phyloP scores from a whole-genome alignment of 2,797 vertebrate genomes.

The Trematomus bernacchii region DNA sequence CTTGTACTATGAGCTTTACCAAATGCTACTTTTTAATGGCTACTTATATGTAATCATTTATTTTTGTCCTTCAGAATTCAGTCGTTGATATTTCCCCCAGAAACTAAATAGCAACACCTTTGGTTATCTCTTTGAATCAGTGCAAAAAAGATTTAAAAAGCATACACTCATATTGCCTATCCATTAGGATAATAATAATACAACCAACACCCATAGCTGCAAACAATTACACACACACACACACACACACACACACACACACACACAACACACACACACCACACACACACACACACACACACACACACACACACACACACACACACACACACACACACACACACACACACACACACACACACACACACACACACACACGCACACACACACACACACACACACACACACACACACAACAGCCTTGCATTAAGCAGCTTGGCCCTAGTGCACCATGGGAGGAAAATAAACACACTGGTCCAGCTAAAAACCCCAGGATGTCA shows the following conservation, averaged over 20 bases:
- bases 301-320: constrained; percentile 38
- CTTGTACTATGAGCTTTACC: constrained; percentile 9
- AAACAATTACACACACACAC: constrained; percentile 39
- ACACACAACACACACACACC: constrained; percentile 37
- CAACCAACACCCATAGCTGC: constrained; percentile 25
- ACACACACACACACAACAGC: constrained; percentile 50
- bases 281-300: constrained; percentile 38
- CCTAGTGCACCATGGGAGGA: constrained; percentile 71
- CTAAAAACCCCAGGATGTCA: constrained; percentile 68
- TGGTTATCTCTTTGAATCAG: not conserved
- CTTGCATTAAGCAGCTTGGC: constrained; percentile 68
- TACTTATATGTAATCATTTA: not conserved
- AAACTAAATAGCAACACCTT: not conserved
- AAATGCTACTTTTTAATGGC: constrained; percentile 40
- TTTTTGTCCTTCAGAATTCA: constrained; percentile 3
- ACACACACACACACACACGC: constrained; percentile 39
- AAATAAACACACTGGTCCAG: constrained; percentile 72
- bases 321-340: constrained; percentile 39
- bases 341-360: constrained; percentile 37
- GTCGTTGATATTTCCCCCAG: constrained; percentile 20
- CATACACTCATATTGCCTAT: constrained; percentile 12
- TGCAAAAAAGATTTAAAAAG: not conserved
- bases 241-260: constrained; percentile 39
- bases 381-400: constrained; percentile 38
- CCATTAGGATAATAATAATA: constrained; percentile 3